Evolutionary conservation across 1,140 invertebrate genomes (phyloP), one percentile per base, ranked within the genome.

Genomic region (Lordiphosa clarofinis): DNA sequence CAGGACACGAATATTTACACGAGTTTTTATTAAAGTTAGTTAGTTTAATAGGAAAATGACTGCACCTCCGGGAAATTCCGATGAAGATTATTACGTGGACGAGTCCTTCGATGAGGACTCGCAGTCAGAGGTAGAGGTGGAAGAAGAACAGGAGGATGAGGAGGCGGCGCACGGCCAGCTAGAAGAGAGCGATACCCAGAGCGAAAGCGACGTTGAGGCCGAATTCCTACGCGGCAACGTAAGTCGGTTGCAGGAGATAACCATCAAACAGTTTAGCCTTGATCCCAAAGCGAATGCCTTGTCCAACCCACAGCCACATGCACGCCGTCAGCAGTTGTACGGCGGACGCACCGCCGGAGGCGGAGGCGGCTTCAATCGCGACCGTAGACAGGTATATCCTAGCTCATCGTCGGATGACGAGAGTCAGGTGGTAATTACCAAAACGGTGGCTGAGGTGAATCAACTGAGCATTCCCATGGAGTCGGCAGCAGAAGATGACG

Each of bases 381-480:
- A 61, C 28, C 55, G 47, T 3, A 49, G 61, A 13, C 9, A 24
- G 39, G 31, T 37, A 11, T 82, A 84, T 24, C 50, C 57, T 15
- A 84, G 65, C 52, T 84, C 84, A 5, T 79, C 79, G 1, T 76
- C 74, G 10, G 86, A 88, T 3, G 86, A 87, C 12, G 86, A 88
- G 19, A 59, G 57, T 6, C 64, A 75, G 19, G 70, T 75, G 47
- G 44, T 88, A 4, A 21, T 88, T 2, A 74, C 70, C 9, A 65
- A 87, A 44, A 88, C 86, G 8, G 68, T 88, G 28, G 86, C 56
- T 7, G 86, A 88, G 19, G 82, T 88, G 0, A 88, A 88, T 50
- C 58, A 61, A 5, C 48, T 73, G 1, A 60, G 52, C 9, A 13
- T 54, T 39, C 8, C n/a, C 2, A 13, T 52, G 13, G 67, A 52